Evolutionary conservation across 2,113 vertebrate genomes (phyloP).

Genomic region (Azemiops feae): DNA sequence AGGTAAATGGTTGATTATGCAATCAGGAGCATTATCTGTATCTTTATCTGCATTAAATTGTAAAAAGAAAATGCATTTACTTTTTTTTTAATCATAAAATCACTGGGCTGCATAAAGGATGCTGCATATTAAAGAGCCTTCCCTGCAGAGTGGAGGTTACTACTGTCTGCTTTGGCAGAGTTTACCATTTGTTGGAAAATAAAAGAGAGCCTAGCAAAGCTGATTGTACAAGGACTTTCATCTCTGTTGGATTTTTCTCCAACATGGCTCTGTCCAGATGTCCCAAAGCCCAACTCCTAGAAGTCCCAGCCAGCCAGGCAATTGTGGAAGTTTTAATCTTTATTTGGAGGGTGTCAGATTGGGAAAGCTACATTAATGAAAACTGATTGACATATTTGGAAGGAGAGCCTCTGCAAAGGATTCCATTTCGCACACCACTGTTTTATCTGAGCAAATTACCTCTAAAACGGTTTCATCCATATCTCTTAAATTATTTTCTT

Average conservation of each 20-base stretch:
- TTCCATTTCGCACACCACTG: not conserved
- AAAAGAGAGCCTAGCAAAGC: not conserved
- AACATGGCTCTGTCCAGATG: not conserved
- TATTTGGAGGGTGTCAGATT: not conserved
- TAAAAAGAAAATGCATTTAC: not conserved
- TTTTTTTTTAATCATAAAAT: not conserved
- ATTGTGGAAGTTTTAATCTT: not conserved
- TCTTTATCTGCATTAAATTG: not conserved
- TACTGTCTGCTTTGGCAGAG: not conserved
- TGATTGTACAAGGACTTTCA: not conserved
- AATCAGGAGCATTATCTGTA: not conserved
- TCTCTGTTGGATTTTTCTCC: not conserved
- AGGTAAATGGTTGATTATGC: not conserved
- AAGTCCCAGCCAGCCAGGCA: not conserved
- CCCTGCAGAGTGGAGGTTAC: not conserved
- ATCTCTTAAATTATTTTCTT: not conserved
- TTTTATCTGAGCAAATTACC: not conserved
- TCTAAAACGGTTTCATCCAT: not conserved
- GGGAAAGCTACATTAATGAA: not conserved
- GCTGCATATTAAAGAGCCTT: not conserved
- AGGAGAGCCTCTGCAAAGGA: not conserved
- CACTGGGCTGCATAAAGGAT: not conserved
- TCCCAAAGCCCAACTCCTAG: not conserved
- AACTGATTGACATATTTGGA: not conserved
- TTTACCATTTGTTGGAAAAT: not conserved